Percentiles rank a stretch among this genome's conserved stretches.
Evolutionary conservation across 2,888 invertebrate species (phyloP).

Genomic region (Odontomyia ornata): DNA sequence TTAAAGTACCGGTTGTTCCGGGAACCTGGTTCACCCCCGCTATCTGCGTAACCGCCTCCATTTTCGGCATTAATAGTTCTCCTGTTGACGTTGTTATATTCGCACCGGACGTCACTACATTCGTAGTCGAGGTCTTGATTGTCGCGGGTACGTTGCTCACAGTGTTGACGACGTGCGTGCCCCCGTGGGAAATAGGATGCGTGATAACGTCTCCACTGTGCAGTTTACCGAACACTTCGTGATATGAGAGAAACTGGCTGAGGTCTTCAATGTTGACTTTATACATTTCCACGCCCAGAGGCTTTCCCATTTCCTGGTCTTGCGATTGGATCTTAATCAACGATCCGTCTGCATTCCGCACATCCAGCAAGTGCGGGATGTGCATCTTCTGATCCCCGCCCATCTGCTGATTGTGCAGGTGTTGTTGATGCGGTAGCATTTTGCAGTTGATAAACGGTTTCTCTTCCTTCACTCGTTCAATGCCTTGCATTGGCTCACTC

Average conservation of each 20-base stretch:
- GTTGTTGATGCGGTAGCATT: constrained; percentile 45
- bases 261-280: constrained; percentile 85
- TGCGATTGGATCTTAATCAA: constrained; percentile 71
- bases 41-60: constrained; percentile 56
- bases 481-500: constrained; percentile 53
- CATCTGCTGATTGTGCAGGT: constrained; percentile 47
- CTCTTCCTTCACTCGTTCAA: constrained; percentile 47
- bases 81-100: constrained; percentile 51
- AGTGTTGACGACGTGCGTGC: constrained; percentile 54
- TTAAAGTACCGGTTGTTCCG: constrained; percentile 63
- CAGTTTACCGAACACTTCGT: constrained; percentile 82
- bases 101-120: constrained; percentile 55
- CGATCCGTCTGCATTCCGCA: constrained; percentile 74
- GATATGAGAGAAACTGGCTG: constrained; percentile 84
- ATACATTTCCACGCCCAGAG: constrained; percentile 75
- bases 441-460: constrained; percentile 49
- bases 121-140: constrained; percentile 53
- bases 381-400: constrained; percentile 49
- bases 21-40: constrained; percentile 56
- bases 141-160: constrained; percentile 46
- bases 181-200: constrained; percentile 66
- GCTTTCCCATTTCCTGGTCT: constrained; percentile 66
- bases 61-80: constrained; percentile 63
- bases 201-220: constrained; percentile 63
- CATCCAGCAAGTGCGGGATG: constrained; percentile 66